Conservation (phyloP, 2,888 invertebrate species). For the Parelbella ahira region DNA sequence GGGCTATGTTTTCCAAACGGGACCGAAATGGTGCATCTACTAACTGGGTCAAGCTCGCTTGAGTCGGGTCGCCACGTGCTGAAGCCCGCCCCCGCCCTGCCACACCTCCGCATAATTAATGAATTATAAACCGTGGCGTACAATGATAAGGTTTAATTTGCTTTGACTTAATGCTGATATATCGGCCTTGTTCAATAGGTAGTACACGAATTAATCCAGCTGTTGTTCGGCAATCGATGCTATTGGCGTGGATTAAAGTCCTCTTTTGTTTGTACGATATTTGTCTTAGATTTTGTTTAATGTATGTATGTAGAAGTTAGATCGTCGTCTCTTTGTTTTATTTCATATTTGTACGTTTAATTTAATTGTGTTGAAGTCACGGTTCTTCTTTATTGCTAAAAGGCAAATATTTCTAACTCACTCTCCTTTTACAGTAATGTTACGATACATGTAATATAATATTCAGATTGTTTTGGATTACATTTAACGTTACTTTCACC, state of each 20-base stretch:
- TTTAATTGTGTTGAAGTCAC: constrained; percentile 37
- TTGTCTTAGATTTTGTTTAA: constrained; percentile 29
- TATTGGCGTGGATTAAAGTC: constrained; percentile 39
- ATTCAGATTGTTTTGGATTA: too few relatives aligned
- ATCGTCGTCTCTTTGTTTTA: constrained; percentile 38
- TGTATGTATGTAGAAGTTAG: constrained; percentile 35
- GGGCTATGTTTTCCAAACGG: constrained; percentile 63
- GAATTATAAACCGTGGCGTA: constrained; percentile 37
- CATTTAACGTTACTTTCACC: too few relatives aligned
- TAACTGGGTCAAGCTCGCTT: constrained; percentile 75
- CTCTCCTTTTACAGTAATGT: too few relatives aligned
- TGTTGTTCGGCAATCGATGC: constrained; percentile 40
- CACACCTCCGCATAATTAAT: constrained; percentile 28
- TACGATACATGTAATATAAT: too few relatives aligned
- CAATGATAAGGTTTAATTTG: constrained; percentile 43
- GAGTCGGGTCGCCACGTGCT: constrained; percentile 65
- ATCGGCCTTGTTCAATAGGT: constrained; percentile 52
- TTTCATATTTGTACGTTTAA: constrained; percentile 44
- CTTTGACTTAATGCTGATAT: constrained; percentile 32
- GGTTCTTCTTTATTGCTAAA: constrained; percentile 28
- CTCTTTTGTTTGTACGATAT: constrained; percentile 31
- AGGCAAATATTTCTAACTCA: constrained; percentile 13
- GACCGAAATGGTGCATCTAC: constrained; percentile 73
- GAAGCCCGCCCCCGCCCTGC: constrained; percentile 40
- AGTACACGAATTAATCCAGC: constrained; percentile 39